These are phyloP conservation scores for Danio jaintianensis DNA, from an alignment of 2,797 vertebrate genomes.

Conservation along the genomic window DNA sequence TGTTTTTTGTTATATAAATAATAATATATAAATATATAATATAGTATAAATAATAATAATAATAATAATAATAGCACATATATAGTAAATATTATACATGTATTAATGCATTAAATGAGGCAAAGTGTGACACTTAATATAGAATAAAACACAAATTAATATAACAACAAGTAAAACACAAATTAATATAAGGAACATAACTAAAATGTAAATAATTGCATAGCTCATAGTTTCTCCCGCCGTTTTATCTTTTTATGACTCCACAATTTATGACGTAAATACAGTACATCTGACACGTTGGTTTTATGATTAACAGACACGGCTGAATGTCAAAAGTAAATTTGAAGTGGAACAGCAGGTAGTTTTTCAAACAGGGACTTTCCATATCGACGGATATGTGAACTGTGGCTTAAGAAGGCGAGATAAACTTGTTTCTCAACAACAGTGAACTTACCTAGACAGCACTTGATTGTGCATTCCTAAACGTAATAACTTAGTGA, in stretches of 20 bases:
- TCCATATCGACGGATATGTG: slow-evolving; percentile 41
- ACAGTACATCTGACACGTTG: neutral
- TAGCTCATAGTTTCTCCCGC: neutral
- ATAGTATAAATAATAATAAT: no score
- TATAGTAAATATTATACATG: no score
- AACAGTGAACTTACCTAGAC: neutral
- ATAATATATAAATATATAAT: no score
- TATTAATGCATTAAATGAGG: no score
- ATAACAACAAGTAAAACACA: no score
- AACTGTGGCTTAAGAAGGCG: slow-evolving; percentile 3
- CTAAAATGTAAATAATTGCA: neutral
- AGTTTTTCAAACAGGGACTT: slow-evolving; percentile 48
- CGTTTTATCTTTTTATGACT: neutral
- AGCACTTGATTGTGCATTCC: no score
- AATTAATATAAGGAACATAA: no score
- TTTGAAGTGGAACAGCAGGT: neutral
- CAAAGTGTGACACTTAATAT: no score
- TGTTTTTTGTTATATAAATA: no score
- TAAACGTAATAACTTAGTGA: no score
- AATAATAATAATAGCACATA: no score
- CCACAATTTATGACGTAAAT: neutral
- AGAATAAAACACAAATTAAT: no score
- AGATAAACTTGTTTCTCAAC: neutral
- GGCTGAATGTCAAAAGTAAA: neutral
- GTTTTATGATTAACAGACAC: neutral